These are phyloP conservation scores for Pantelozetes paolii DNA, from an alignment of 2,888 invertebrate genomes.

Conservation along the genomic window DNA sequence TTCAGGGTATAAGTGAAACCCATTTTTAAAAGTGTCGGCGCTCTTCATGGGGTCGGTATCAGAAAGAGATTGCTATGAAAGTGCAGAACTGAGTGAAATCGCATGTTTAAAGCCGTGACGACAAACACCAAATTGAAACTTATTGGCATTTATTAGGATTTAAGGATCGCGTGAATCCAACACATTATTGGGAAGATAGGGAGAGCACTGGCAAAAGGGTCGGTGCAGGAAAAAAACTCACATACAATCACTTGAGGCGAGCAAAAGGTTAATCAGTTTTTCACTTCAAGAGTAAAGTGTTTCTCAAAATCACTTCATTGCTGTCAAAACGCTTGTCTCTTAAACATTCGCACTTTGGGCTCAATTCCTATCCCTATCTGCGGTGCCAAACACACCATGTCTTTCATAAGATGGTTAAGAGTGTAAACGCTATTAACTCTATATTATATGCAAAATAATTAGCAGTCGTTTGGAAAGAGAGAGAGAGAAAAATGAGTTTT, in stretches of 20 bases:
- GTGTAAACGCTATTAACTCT: not conserved
- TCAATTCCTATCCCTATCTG: not conserved
- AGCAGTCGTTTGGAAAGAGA: not conserved
- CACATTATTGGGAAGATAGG: not conserved
- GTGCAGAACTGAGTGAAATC: not conserved
- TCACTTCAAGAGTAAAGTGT: too few species aligned
- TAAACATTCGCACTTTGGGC: not conserved
- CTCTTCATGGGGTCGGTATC: not conserved
- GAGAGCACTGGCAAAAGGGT: not conserved
- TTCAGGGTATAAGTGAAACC: not conserved
- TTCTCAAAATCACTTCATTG: not conserved
- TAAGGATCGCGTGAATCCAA: slow-evolving; percentile 13
- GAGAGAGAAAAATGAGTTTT: not conserved
- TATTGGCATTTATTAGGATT: slow-evolving; percentile 18
- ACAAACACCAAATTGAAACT: slow-evolving; percentile 20
- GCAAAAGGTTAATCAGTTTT: too few species aligned
- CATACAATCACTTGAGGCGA: too few species aligned
- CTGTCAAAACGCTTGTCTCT: not conserved
- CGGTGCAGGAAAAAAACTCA: not conserved
- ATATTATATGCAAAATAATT: not conserved
- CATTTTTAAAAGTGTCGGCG: not conserved
- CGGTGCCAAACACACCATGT: not conserved
- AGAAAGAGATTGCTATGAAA: too few species aligned
- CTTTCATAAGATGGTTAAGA: not conserved
- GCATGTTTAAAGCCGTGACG: slow-evolving; percentile 14